A percentile compares a stretch with the other conserved stretches of the same genome.
Evolutionary conservation across 2,797 vertebrate species (phyloP).

Genomic region (Vipera latastei): DNA sequence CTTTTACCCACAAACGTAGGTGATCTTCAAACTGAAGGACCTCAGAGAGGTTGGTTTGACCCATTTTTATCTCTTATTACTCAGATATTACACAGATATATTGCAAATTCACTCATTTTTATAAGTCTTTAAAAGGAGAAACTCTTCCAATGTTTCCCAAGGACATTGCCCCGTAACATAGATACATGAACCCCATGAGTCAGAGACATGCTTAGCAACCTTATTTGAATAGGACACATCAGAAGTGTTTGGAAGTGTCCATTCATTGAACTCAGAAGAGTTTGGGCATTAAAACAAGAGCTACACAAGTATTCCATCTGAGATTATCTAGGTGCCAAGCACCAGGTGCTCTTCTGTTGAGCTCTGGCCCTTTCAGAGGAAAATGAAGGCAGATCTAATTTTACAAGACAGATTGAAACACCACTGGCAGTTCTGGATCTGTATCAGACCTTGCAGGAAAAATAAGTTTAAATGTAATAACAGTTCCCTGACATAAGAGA

Average conservation of each 20-base stretch:
- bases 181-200: not conserved
- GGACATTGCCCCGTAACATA: not conserved
- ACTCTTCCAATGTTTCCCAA: not conserved
- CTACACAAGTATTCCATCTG: not conserved
- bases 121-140: not conserved
- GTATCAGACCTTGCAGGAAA: not conserved
- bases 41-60: not conserved
- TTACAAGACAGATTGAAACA: not conserved
- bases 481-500: not conserved
- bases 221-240: not conserved
- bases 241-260: not conserved
- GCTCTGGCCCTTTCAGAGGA: not conserved
- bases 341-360: not conserved
- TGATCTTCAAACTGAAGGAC: not conserved
- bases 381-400: not conserved
- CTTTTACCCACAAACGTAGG: not conserved
- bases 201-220: not conserved
- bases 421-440: not conserved
- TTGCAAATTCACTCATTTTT: not conserved
- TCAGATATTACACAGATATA: not conserved
- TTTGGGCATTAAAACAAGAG: not conserved
- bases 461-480: not conserved
- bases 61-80: not conserved
- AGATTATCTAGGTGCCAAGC: not conserved
- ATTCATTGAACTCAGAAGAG: not conserved